Evolutionary conservation across 1,140 invertebrate species (phyloP).

Genomic region (Wasmannia auropunctata): DNA sequence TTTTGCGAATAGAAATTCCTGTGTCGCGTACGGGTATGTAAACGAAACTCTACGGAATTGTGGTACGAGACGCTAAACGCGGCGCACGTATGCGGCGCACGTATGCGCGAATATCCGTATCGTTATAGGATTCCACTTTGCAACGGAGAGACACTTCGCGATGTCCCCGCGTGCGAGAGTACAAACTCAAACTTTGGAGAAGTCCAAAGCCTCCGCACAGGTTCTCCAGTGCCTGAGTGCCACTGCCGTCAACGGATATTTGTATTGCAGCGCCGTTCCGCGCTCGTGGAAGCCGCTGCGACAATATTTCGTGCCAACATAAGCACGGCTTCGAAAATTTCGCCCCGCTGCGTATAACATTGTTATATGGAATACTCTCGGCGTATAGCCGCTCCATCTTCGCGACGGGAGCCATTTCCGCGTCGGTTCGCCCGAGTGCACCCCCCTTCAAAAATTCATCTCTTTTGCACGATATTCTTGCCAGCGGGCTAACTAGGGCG

Average conservation of each 20-base stretch:
- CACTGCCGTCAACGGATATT: background rate
- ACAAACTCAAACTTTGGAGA: conserved; percentile 27
- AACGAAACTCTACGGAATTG: background rate
- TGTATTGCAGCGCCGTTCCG: background rate
- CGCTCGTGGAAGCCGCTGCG: background rate
- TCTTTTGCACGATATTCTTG: conserved; percentile 8
- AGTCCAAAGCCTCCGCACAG: conserved; percentile 10
- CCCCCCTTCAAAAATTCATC: conserved; percentile 34
- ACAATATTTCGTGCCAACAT: conserved; percentile 24
- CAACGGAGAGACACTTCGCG: conserved; percentile 10
- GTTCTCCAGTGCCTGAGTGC: background rate
- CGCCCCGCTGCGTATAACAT: background rate
- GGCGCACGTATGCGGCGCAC: background rate
- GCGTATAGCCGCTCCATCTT: background rate
- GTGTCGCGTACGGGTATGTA: background rate
- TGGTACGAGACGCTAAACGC: background rate
- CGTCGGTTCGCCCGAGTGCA: conserved; percentile 3
- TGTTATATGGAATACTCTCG: conserved; percentile 9
- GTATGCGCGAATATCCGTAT: conserved; percentile 12
- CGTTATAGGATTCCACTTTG: conserved; percentile 25
- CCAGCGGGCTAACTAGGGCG: background rate
- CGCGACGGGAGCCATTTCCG: conserved; percentile 22
- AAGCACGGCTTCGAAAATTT: conserved; percentile 34
- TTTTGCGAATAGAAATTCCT: background rate
- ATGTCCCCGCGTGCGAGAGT: background rate